A percentile compares a stretch with the other conserved stretches of the same genome.
These are phyloP conservation scores for Tipula unca DNA, from an alignment of 2,888 invertebrate genomes.

Conservation along the genomic window DNA sequence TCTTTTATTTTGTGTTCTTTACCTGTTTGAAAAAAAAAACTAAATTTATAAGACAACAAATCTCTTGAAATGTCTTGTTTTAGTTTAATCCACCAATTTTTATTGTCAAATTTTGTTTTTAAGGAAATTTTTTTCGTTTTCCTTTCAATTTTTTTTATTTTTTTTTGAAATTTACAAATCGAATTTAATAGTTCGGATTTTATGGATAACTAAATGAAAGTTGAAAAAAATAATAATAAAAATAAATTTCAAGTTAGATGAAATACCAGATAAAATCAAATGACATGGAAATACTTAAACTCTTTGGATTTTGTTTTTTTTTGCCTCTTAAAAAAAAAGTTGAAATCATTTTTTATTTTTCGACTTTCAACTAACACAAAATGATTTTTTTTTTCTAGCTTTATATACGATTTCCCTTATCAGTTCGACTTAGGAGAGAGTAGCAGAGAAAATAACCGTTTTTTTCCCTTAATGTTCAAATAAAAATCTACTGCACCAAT, in stretches of 20 bases:
- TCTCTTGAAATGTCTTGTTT: neutral
- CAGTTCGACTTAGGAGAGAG: neutral
- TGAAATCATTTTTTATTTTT: neutral
- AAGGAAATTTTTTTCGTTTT: neutral
- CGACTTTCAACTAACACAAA: neutral
- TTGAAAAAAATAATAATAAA: neutral
- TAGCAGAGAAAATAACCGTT: neutral
- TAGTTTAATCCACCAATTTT: slow-evolving; percentile 8
- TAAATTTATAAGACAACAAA: neutral
- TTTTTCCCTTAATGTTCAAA: neutral
- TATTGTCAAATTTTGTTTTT: neutral
- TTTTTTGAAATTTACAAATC: neutral
- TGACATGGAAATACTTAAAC: neutral
- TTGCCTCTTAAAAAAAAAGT: neutral
- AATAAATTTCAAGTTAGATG: neutral
- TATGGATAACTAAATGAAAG: neutral
- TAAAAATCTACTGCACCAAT: slow-evolving; percentile 19
- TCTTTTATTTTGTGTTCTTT: neutral
- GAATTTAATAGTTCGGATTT: neutral
- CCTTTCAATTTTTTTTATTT: neutral
- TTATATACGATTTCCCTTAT: neutral
- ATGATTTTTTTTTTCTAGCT: neutral
- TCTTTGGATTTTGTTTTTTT: neutral
- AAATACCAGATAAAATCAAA: slow-evolving; percentile 8
- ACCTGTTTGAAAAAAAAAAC: neutral